A percentile compares a stretch with the other conserved stretches of the same genome.
Conservation (phyloP, 1,140 invertebrate species). For the Bombus difficillimus region DNA sequence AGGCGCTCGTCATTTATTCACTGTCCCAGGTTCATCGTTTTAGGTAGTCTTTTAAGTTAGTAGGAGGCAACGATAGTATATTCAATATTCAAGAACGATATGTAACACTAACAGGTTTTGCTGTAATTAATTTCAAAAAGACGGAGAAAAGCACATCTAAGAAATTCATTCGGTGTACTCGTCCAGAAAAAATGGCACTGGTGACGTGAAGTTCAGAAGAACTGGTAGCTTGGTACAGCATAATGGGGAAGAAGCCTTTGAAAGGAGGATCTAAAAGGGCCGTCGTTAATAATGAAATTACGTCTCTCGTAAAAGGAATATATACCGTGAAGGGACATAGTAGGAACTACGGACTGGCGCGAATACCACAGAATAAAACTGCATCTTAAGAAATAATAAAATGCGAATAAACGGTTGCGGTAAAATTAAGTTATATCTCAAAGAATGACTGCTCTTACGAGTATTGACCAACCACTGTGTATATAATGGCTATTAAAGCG, state of each 20-base stretch:
- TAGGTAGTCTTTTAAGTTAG: too few relatives aligned
- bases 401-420: slow-evolving; percentile 36
- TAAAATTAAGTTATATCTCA: slow-evolving; percentile 19
- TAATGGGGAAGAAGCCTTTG: background rate
- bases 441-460: slow-evolving; percentile 15
- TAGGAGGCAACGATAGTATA: too few relatives aligned
- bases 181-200: background rate
- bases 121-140: background rate
- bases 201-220: background rate
- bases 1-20: too few relatives aligned
- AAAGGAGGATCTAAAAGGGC: slow-evolving; percentile 8
- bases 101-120: too few relatives aligned
- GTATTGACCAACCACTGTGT: slow-evolving; percentile 2
- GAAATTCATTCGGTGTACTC: background rate
- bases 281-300: slow-evolving; percentile 45
- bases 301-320: slow-evolving; percentile 13
- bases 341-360: background rate
- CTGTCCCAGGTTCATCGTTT: too few relatives aligned
- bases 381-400: slow-evolving; percentile 29
- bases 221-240: background rate
- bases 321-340: background rate
- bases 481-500: slow-evolving; percentile 18
- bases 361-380: slow-evolving; percentile 7
- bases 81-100: too few relatives aligned
- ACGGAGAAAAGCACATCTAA: background rate